These are phyloP conservation scores for Lethrus apterus DNA, from an alignment of 1,140 invertebrate genomes.

Conservation along the genomic window DNA sequence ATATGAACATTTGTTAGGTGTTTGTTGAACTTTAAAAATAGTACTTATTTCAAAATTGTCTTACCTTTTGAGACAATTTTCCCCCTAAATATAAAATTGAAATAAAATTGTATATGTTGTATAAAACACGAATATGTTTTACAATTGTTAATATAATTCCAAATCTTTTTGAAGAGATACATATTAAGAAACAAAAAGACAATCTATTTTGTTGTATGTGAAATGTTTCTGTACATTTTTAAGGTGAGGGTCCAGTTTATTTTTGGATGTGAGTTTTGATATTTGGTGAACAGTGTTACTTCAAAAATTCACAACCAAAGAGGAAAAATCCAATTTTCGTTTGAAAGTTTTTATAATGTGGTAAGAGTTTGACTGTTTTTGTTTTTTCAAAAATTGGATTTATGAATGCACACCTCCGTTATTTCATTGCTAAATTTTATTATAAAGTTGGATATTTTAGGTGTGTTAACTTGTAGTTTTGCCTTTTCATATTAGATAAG, in stretches of 20 bases:
- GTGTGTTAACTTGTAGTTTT: slow-evolving; percentile 13
- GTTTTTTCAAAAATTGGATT: slow-evolving; percentile 8
- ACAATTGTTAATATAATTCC: slow-evolving; percentile 10
- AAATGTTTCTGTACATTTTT: no score
- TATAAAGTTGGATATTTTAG: neutral
- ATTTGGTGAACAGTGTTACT: slow-evolving; percentile 3
- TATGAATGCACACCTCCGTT: neutral
- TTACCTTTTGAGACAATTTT: slow-evolving; percentile 8
- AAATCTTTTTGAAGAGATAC: slow-evolving; percentile 14
- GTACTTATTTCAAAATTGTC: no score
- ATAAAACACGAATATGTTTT: slow-evolving; percentile 10
- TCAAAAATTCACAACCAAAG: neutral
- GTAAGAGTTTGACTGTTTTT: slow-evolving; percentile 7
- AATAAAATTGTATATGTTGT: slow-evolving; percentile 5
- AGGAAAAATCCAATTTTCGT: slow-evolving; percentile 7
- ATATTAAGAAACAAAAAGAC: slow-evolving; percentile 19
- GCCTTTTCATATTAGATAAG: slow-evolving; percentile 5
- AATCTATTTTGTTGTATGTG: slow-evolving; percentile 29
- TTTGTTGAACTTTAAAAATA: no score
- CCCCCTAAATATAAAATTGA: neutral
- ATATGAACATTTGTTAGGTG: no score
- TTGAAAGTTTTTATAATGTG: slow-evolving; percentile 10
- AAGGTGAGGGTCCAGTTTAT: slow-evolving; percentile 21
- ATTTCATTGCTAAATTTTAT: neutral
- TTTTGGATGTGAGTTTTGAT: slow-evolving; percentile 7